Conservation (phyloP, 2,888 invertebrate species). For the Dyspetes luteomarginatus region DNA sequence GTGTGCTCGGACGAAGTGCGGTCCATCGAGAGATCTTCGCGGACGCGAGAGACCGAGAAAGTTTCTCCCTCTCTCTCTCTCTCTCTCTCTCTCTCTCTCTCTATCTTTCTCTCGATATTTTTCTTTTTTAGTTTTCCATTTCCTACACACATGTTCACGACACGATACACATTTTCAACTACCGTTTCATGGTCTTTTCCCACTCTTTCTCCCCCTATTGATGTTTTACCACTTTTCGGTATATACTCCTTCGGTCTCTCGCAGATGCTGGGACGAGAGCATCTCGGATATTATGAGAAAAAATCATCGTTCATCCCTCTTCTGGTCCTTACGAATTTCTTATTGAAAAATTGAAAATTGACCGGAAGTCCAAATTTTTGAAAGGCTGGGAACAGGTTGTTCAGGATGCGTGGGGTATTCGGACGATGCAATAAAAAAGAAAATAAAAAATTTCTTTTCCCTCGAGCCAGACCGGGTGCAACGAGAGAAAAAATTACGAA, state of each 20-base stretch:
- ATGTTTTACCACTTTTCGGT: slow-evolving; percentile 43
- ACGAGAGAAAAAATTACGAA: slow-evolving; percentile 41
- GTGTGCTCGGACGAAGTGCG: slow-evolving; percentile 36
- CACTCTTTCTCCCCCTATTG: slow-evolving; percentile 15
- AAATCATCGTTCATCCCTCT: slow-evolving; percentile 25
- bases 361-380: slow-evolving; percentile 53
- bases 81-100: neutral
- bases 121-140: slow-evolving; percentile 45
- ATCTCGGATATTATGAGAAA: slow-evolving; percentile 31
- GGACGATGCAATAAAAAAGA: slow-evolving; percentile 22
- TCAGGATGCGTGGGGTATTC: slow-evolving; percentile 35
- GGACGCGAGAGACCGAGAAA: slow-evolving; percentile 9
- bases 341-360: slow-evolving; percentile 34
- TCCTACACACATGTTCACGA: slow-evolving; percentile 60
- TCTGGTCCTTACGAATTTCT: neutral
- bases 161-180: slow-evolving; percentile 40
- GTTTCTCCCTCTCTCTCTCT: neutral
- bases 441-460: slow-evolving; percentile 11
- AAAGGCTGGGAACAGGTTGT: slow-evolving; percentile 56
- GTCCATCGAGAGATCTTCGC: slow-evolving; percentile 29
- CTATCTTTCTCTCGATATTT: slow-evolving; percentile 13
- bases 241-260: slow-evolving; percentile 1
- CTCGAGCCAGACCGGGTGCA: neutral
- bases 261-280: slow-evolving; percentile 44
- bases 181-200: slow-evolving; percentile 28